These are phyloP conservation scores for Clepsis dumicolana DNA, from an alignment of 2,888 invertebrate species.

Conservation along the genomic window DNA sequence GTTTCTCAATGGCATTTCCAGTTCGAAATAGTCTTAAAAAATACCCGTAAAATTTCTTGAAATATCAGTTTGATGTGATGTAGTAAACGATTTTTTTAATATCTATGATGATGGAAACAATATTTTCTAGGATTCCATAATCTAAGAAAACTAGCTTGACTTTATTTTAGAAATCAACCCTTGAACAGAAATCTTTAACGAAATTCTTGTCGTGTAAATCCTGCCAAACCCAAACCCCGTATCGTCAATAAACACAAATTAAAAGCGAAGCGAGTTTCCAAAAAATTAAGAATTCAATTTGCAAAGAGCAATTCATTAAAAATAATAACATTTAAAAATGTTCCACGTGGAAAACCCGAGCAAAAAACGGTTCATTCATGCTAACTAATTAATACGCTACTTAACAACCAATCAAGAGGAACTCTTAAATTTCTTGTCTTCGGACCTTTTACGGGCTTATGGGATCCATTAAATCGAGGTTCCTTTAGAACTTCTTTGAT, in stretches of 20 bases:
- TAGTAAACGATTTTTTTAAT: no score
- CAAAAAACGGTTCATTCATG: conserved; percentile 24
- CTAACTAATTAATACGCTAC: conserved; percentile 50
- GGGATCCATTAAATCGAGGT: conserved; percentile 49
- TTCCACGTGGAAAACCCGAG: conserved; percentile 7
- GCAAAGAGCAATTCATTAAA: conserved; percentile 44
- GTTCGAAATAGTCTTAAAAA: no score
- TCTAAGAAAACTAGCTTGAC: no score
- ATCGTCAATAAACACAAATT: neutral
- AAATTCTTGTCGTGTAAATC: no score
- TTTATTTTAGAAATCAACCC: no score
- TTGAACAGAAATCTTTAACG: no score
- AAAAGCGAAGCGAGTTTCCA: conserved; percentile 7
- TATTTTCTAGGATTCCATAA: no score
- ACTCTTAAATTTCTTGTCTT: conserved; percentile 49
- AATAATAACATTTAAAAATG: conserved; percentile 18
- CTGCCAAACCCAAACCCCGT: neutral
- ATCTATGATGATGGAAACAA: no score
- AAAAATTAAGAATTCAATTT: neutral
- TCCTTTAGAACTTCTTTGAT: conserved; percentile 36
- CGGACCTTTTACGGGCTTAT: conserved; percentile 50
- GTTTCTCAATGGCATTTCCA: no score
- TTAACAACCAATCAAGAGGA: conserved; percentile 53
- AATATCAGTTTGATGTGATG: no score
- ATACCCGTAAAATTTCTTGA: no score